Evolutionary conservation across 2,113 vertebrate genomes (phyloP).

Genomic region (Lepidothrix coronata): DNA sequence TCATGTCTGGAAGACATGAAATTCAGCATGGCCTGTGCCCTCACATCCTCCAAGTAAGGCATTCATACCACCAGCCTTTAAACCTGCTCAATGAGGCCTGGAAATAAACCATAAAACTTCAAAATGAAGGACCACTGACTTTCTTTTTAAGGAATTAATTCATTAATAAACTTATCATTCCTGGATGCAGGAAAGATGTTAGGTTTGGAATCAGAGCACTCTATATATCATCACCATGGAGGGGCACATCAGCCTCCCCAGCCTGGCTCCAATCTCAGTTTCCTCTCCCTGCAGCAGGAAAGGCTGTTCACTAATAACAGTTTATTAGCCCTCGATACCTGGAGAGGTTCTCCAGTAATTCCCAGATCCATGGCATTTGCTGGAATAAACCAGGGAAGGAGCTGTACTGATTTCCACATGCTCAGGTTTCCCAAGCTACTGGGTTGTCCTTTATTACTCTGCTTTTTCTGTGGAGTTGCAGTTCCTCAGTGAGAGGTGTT

Average conservation of each 20-base stretch:
- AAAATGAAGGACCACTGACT: neutral
- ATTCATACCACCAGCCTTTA: neutral
- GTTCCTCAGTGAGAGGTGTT: neutral
- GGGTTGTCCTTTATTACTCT: neutral
- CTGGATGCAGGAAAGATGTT: neutral
- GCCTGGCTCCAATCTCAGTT: neutral
- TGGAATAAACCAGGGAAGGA: neutral
- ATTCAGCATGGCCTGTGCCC: neutral
- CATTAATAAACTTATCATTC: neutral
- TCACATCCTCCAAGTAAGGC: neutral
- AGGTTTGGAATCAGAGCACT: neutral
- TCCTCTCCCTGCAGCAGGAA: neutral
- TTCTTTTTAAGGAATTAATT: neutral
- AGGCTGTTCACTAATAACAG: neutral
- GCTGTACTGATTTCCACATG: neutral
- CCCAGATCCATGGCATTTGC: neutral
- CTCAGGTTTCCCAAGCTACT: neutral
- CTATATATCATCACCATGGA: neutral
- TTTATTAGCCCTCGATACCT: neutral
- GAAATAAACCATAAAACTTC: neutral
- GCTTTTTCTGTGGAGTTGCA: neutral
- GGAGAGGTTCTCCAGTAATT: conserved; percentile 6
- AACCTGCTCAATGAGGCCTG: rapidly evolving
- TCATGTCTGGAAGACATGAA: rapidly evolving
- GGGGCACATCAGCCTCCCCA: neutral